A percentile compares a stretch with the other conserved stretches of the same genome.
phyloP scores from a whole-genome alignment of 37 sponge, comb jelly and placozoan species.

The Halichondria panicea region DNA sequence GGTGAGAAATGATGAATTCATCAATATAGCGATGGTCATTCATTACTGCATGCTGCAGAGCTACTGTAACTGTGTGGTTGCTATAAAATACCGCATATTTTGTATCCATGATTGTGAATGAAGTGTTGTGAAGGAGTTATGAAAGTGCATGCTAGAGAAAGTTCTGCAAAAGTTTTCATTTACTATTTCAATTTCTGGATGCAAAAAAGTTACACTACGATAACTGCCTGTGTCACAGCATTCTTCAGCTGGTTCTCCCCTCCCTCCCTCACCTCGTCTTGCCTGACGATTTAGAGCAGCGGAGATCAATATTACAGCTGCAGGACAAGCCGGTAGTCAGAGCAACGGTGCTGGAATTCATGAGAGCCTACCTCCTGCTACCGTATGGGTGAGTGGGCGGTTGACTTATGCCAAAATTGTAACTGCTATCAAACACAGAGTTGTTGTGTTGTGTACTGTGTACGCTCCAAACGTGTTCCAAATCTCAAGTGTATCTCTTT shows the following conservation, averaged over 20 bases:
- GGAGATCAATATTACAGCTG: constrained; percentile 9
- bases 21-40: neutral
- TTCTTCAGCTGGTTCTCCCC: constrained; percentile 47
- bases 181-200: too few relatives aligned
- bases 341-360: constrained; percentile 41
- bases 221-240: too few relatives aligned
- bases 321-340: neutral
- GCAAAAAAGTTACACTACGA: too few relatives aligned
- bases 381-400: constrained; percentile 59
- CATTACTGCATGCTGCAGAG: too few relatives aligned
- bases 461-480: too few relatives aligned
- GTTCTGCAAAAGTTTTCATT: too few relatives aligned
- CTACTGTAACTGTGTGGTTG: too few relatives aligned
- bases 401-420: neutral
- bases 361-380: constrained; percentile 51
- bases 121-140: too few relatives aligned
- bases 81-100: too few relatives aligned
- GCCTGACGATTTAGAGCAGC: constrained; percentile 7
- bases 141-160: too few relatives aligned
- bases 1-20: constrained; percentile 6
- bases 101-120: too few relatives aligned
- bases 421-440: neutral
- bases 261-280: constrained; percentile 43
- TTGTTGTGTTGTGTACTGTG: too few relatives aligned
- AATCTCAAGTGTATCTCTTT: neutral